Conservation (phyloP, 2,888 invertebrate genomes). For the Odontomyia ornata region DNA sequence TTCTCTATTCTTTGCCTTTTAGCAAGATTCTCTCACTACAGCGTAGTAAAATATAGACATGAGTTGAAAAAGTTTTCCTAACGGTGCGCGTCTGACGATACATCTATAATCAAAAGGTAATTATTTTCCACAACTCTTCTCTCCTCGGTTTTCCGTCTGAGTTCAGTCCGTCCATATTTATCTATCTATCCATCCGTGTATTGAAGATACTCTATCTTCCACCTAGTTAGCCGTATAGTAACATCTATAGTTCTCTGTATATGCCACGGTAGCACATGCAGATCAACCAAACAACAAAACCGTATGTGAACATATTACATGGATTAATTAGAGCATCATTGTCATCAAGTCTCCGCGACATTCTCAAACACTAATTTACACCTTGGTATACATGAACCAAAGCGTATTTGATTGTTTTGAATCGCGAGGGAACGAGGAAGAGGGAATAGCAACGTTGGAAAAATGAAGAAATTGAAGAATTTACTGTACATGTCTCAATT, state of each 20-base stretch:
- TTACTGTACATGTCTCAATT: too few relatives aligned
- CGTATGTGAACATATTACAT: conserved; percentile 4
- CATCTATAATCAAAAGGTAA: conserved; percentile 36
- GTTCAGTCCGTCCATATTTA: neutral
- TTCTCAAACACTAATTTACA: conserved; percentile 24
- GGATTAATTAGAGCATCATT: conserved; percentile 32
- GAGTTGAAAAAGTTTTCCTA: conserved; percentile 16
- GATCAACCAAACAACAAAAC: neutral
- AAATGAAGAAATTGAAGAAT: too few relatives aligned
- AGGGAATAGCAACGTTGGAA: too few relatives aligned
- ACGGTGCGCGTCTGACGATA: conserved; percentile 30
- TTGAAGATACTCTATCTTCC: neutral
- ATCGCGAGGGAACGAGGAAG: neutral
- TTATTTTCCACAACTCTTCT: neutral
- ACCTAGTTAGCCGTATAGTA: neutral
- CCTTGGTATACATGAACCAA: neutral
- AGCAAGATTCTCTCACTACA: neutral
- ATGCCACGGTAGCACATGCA: neutral
- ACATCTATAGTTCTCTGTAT: too few relatives aligned
- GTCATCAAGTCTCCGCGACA: neutral
- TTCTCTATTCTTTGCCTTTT: neutral
- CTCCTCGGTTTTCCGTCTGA: neutral
- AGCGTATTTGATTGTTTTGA: neutral
- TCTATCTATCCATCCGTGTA: neutral
- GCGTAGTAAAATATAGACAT: neutral